Evolutionary conservation across 2,888 invertebrate species (phyloP).

Genomic region (Trichacis sp.): DNA sequence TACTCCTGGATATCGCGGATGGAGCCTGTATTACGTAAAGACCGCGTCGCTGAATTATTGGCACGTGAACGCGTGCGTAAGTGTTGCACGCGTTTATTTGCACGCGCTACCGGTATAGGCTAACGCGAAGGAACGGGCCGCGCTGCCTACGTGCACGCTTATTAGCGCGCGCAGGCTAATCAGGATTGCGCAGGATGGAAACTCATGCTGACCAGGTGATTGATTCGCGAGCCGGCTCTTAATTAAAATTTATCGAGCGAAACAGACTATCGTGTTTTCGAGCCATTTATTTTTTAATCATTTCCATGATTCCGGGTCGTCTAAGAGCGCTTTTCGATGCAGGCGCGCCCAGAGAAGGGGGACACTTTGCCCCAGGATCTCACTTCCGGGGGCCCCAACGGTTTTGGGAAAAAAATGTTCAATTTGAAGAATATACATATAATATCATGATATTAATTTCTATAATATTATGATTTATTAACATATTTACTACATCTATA

Average conservation of each 20-base stretch:
- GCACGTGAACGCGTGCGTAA: constrained; percentile 23
- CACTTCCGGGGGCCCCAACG: too few species aligned
- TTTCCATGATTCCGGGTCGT: too few species aligned
- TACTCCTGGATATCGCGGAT: too few species aligned
- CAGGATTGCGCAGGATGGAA: constrained; percentile 33
- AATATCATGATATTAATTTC: too few species aligned
- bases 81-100: constrained; percentile 9
- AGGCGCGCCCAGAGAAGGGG: too few species aligned
- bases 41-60: constrained; percentile 12
- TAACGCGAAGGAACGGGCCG: constrained; percentile 41
- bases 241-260: constrained; percentile 56
- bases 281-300: too few species aligned
- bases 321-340: too few species aligned
- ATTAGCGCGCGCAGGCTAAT: constrained; percentile 29
- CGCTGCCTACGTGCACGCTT: constrained; percentile 20
- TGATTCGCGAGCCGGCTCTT: constrained; percentile 48
- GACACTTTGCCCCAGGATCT: too few species aligned
- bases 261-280: background rate
- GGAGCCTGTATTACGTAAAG: background rate
- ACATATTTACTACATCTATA: too few species aligned
- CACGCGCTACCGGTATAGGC: constrained; percentile 40
- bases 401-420: too few species aligned
- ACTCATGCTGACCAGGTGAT: constrained; percentile 30
- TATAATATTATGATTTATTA: too few species aligned
- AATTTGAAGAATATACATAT: too few species aligned